These are phyloP conservation scores for Leuciscus idus DNA, from an alignment of 2,113 vertebrate genomes.

Conservation along the genomic window DNA sequence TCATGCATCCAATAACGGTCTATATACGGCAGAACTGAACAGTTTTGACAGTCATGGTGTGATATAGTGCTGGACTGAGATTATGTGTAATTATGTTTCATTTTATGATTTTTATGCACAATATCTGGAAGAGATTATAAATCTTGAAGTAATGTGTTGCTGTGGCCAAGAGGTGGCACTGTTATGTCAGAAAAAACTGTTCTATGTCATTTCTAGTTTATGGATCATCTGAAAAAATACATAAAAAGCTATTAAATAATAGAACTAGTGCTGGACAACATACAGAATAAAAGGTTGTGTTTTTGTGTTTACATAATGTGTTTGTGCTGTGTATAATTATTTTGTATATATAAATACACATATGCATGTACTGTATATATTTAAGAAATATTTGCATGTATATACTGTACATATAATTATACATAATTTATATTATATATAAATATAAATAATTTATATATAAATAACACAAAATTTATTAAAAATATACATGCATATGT, in stretches of 20 bases:
- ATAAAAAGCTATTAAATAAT: background rate
- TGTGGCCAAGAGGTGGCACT: conserved; percentile 24
- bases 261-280: too few relatives aligned
- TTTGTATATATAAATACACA: too few relatives aligned
- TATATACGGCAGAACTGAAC: background rate
- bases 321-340: too few relatives aligned
- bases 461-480: too few relatives aligned
- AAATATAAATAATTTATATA: too few relatives aligned
- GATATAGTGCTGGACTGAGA: background rate
- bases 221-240: background rate
- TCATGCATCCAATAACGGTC: background rate
- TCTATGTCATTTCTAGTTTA: background rate
- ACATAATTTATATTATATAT: too few relatives aligned
- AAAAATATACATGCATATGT: too few relatives aligned
- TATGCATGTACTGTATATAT: too few relatives aligned
- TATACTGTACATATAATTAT: too few relatives aligned
- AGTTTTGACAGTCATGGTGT: background rate
- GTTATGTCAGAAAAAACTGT: background rate
- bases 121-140: background rate
- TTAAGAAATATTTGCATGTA: too few relatives aligned
- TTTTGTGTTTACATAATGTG: too few relatives aligned
- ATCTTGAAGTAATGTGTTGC: background rate
- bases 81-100: background rate
- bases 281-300: too few relatives aligned
- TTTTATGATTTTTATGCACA: background rate